phyloP scores from a whole-genome alignment of 2,888 invertebrate species.

The Drosophila fulvimacula region DNA sequence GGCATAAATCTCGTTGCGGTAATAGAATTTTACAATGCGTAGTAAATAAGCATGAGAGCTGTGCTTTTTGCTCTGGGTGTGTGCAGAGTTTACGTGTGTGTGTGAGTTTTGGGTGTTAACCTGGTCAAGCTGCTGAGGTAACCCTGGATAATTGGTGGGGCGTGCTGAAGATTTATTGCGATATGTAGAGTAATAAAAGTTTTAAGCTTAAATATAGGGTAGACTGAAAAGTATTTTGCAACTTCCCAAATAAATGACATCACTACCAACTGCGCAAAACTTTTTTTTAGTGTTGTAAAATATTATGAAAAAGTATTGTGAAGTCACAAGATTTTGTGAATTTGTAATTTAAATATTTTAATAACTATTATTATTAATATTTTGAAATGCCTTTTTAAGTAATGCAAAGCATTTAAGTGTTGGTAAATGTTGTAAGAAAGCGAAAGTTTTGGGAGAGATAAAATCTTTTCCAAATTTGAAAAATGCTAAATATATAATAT shows the following conservation, averaged over 20 bases:
- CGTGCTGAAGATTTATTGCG: slow-evolving; percentile 30
- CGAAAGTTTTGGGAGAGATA: neutral
- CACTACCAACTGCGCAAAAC: neutral
- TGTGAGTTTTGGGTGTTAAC: slow-evolving; percentile 17
- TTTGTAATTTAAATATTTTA: neutral
- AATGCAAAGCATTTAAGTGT: neutral
- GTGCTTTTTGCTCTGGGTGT: slow-evolving; percentile 2
- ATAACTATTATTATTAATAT: neutral
- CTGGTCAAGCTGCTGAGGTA: slow-evolving; percentile 24
- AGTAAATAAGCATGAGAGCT: slow-evolving; percentile 54
- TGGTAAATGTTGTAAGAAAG: neutral
- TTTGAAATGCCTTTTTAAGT: neutral
- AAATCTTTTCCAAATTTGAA: no score
- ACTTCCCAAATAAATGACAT: neutral
- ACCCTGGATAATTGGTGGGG: slow-evolving; percentile 11
- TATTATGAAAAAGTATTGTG: neutral
- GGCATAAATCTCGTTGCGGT: slow-evolving; percentile 63
- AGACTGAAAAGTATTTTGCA: neutral
- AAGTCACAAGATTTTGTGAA: neutral
- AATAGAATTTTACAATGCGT: slow-evolving; percentile 62
- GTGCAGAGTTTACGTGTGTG: neutral
- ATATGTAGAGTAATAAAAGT: slow-evolving; percentile 18
- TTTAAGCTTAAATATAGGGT: slow-evolving; percentile 5
- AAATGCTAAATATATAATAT: no score
- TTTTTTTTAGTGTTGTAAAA: neutral